Conservation (phyloP, 2,113 vertebrate genomes). For the Mastomys coucha region DNA sequence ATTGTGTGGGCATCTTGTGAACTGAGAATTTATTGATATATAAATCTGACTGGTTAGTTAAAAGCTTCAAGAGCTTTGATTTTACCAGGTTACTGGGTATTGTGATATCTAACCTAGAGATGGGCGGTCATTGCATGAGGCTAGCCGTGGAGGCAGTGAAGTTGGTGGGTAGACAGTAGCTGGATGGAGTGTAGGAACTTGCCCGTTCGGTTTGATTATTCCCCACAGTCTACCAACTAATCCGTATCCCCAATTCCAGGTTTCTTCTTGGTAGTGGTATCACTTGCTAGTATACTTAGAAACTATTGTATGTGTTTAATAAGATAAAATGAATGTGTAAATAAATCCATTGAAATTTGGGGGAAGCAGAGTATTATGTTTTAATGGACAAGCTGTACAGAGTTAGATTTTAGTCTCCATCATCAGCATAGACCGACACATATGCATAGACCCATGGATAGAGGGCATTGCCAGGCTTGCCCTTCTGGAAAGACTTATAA, state of each 20-base stretch:
- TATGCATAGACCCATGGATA: neutral
- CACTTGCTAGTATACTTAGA: neutral
- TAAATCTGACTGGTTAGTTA: too few relatives aligned
- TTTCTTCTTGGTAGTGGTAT: constrained; percentile 19
- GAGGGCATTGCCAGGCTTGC: neutral
- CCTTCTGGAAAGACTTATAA: neutral
- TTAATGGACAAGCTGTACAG: neutral
- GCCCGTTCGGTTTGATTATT: too few relatives aligned
- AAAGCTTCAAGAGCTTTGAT: too few relatives aligned
- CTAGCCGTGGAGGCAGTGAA: too few relatives aligned
- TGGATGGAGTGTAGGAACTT: too few relatives aligned
- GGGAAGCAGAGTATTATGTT: neutral
- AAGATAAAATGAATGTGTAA: neutral
- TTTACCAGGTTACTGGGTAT: too few relatives aligned
- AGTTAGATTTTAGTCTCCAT: neutral
- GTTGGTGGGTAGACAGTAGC: too few relatives aligned
- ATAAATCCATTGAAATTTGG: neutral
- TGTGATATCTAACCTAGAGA: too few relatives aligned
- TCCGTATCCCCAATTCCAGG: too few relatives aligned
- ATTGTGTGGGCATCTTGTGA: too few relatives aligned
- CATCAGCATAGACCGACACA: neutral
- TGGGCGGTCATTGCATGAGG: too few relatives aligned
- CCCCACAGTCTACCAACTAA: neutral
- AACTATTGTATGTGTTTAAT: constrained; percentile 5
- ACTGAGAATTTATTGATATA: too few relatives aligned